Evolutionary conservation across 2,888 invertebrate species (phyloP), one percentile per base, ranked within the genome.

Genomic region (Pantelozetes paolii): DNA sequence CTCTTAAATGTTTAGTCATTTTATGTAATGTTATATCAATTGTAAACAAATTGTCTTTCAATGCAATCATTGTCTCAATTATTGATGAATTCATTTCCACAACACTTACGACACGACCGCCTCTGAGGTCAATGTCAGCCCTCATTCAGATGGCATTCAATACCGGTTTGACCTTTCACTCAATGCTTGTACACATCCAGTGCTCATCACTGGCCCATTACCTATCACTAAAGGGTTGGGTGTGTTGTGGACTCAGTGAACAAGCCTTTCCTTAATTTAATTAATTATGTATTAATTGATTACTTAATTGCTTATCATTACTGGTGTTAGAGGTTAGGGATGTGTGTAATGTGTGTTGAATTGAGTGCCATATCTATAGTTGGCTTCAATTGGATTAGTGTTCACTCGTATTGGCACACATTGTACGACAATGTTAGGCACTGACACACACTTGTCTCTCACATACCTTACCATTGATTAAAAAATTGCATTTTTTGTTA

Each of bases 321-420:
- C 5, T 5, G 36, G 36, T 8, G 9, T 5, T 36, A 9, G 36
- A 8, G n/a, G 36, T 36, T 36, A 36, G 36, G 36, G 36, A 36
- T 36, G 36, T 8, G 36, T 36, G 36, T 36, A 8, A 36, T 36
- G 9, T 36, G 36, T 36, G 36, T 15, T 45, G 9, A 45, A 45
- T 45, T 45, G 18, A 45, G 45, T 45, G 45, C 45, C n/a, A 45
- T 45, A 45, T 45, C 45, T 45, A 45, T 45, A 45, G 45, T 45
- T 13, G n/a, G n/a, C 18, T 45, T 45, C 45, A 45, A 45, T 45
- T 45, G 45, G 45, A 45, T 45, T 45, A 18, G 45, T 18, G 45
- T 45, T 40, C 40, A 40, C 40, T 13, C 6, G 8, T 40, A 6
- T 9, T 45, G 13, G 45, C 45, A 45, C 15, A 18, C 45, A 45